These are phyloP conservation scores for Andrena bicolor DNA, from an alignment of 2,888 invertebrate species.

Conservation along the genomic window DNA sequence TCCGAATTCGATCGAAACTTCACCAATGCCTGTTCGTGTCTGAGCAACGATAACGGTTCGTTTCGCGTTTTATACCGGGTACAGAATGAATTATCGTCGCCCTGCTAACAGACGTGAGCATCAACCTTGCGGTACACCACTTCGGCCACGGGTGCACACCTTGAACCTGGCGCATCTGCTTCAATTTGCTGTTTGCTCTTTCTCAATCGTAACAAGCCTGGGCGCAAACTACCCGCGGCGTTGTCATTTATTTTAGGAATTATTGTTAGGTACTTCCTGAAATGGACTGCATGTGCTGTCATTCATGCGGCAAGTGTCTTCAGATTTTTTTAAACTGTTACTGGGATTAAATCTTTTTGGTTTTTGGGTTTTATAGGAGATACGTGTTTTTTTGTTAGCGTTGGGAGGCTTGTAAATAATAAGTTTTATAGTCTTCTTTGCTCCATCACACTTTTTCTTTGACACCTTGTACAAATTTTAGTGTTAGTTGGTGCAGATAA, in stretches of 20 bases:
- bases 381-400: too few relatives aligned
- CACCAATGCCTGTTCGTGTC: slow-evolving; percentile 62
- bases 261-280: not conserved
- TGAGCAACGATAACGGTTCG: slow-evolving; percentile 70
- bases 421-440: too few relatives aligned
- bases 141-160: slow-evolving; percentile 30
- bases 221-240: too few relatives aligned
- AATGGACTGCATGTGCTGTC: too few relatives aligned
- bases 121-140: slow-evolving; percentile 68
- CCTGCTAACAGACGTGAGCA: slow-evolving; percentile 72
- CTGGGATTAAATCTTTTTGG: too few relatives aligned
- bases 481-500: too few relatives aligned
- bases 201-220: not conserved
- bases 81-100: slow-evolving; percentile 71
- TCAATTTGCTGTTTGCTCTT: not conserved
- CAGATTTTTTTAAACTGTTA: too few relatives aligned
- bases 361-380: too few relatives aligned
- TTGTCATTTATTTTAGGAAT: not conserved
- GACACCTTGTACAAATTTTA: too few relatives aligned
- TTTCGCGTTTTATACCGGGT: slow-evolving; percentile 71
- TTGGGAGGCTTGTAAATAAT: too few relatives aligned
- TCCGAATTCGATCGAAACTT: slow-evolving; percentile 35
- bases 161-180: slow-evolving; percentile 32
- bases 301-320: too few relatives aligned
- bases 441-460: too few relatives aligned